Conservation (phyloP, 1,140 invertebrate genomes). For the Dendroctonus valens region DNA sequence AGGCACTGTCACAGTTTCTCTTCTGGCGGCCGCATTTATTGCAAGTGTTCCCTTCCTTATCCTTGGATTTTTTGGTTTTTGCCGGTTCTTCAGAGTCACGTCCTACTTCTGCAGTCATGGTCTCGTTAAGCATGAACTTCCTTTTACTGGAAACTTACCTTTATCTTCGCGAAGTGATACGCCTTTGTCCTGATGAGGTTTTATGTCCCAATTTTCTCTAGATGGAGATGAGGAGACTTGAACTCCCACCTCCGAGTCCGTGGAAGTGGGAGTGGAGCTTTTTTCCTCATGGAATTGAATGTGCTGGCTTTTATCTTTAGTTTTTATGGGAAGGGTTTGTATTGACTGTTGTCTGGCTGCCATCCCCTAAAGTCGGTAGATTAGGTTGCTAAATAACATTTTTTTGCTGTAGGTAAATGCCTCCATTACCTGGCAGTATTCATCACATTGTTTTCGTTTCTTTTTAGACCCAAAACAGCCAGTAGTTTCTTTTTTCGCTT, state of each 20-base stretch:
- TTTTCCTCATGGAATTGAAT: neutral
- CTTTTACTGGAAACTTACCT: neutral
- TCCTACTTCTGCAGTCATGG: neutral
- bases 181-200: neutral
- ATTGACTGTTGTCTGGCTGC: neutral
- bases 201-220: neutral
- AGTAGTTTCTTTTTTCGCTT: neutral
- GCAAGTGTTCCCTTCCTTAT: neutral
- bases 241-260: neutral
- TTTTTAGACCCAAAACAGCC: neutral
- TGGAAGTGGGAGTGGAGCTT: neutral
- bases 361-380: neutral
- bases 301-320: neutral
- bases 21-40: conserved; percentile 23
- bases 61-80: neutral
- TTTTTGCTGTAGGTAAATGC: neutral
- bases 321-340: neutral
- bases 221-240: neutral
- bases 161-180: neutral
- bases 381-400: neutral
- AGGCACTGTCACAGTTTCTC: conserved; percentile 11
- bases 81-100: neutral
- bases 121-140: neutral
- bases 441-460: neutral
- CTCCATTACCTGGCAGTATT: neutral